Conservation (phyloP, 2,888 invertebrate genomes). For the Neocrepidodera transversa region DNA sequence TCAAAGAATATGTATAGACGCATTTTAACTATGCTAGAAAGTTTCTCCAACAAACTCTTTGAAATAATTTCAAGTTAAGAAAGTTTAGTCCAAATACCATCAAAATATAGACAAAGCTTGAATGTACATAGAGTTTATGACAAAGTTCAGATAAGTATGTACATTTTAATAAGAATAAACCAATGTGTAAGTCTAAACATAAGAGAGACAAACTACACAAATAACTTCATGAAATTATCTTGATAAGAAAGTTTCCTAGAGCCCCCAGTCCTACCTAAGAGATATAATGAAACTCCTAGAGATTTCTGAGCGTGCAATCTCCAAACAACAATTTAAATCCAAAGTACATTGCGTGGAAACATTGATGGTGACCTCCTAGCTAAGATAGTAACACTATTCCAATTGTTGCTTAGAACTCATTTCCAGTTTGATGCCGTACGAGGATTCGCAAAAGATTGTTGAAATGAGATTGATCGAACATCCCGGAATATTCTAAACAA, state of each 20-base stretch:
- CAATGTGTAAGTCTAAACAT: constrained; percentile 43
- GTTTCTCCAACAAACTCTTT: background rate
- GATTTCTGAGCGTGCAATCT: constrained; percentile 53
- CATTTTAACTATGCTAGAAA: constrained; percentile 3
- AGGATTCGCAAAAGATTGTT: constrained; percentile 13
- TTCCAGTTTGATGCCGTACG: constrained; percentile 16
- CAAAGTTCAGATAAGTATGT: constrained; percentile 28
- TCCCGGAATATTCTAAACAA: constrained; percentile 1
- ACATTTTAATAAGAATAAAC: constrained; percentile 39
- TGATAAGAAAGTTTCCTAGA: constrained; percentile 54
- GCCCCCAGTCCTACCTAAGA: constrained; percentile 54
- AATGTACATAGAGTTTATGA: constrained; percentile 1
- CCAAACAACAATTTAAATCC: constrained; percentile 56
- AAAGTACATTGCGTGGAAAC: constrained; percentile 59
- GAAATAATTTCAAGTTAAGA: background rate
- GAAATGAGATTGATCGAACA: constrained; percentile 8
- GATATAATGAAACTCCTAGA: constrained; percentile 52
- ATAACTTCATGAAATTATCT: constrained; percentile 55
- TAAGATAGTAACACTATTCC: constrained; percentile 59
- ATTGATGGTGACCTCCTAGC: constrained; percentile 60
- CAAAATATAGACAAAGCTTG: constrained; percentile 20
- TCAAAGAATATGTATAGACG: background rate
- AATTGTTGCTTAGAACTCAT: constrained; percentile 48
- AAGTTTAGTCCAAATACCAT: constrained; percentile 23
- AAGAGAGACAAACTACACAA: constrained; percentile 46